Conservation (phyloP, 2,888 invertebrate genomes). For the Drosophila anceps region DNA sequence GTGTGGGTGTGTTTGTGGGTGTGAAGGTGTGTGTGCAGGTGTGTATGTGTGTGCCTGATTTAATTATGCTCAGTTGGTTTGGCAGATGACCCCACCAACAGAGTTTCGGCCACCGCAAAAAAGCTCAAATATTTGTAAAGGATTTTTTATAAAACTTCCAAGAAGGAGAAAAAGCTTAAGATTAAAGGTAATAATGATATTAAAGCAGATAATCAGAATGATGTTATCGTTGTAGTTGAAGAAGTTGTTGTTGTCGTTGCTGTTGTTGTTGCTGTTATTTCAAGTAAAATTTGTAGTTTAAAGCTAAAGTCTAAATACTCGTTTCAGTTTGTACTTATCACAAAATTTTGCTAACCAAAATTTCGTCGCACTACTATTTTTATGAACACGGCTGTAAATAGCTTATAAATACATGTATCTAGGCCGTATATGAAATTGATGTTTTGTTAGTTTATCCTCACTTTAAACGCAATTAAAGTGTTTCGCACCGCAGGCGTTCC, state of each 20-base stretch:
- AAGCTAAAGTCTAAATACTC: no score
- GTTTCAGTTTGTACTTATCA: no score
- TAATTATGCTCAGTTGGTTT: conserved; percentile 49
- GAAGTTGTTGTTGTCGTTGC: conserved; percentile 10
- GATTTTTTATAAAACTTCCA: conserved; percentile 69
- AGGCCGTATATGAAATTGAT: background rate
- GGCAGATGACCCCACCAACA: conserved; percentile 38
- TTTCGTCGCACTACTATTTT: no score
- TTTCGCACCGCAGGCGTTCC: conserved; percentile 1
- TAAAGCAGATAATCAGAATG: conserved; percentile 17
- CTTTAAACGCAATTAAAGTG: conserved; percentile 66
- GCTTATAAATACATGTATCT: background rate
- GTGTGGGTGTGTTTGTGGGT: conserved; percentile 23
- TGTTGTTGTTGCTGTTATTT: conserved; percentile 8
- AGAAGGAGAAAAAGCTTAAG: conserved; percentile 3
- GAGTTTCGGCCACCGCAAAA: conserved; percentile 37
- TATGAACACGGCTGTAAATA: conserved; percentile 2
- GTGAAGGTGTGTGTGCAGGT: conserved; percentile 32
- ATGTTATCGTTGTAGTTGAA: background rate
- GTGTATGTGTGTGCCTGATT: conserved; percentile 33
- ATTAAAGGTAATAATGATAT: conserved; percentile 4
- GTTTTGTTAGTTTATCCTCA: conserved; percentile 28
- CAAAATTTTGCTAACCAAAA: no score
- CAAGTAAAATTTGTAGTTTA: conserved; percentile 6
- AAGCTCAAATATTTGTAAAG: conserved; percentile 67